Base-by-base conservation (phyloP, 2,113 vertebrate genomes). In the Carlito syrichta region DNA sequence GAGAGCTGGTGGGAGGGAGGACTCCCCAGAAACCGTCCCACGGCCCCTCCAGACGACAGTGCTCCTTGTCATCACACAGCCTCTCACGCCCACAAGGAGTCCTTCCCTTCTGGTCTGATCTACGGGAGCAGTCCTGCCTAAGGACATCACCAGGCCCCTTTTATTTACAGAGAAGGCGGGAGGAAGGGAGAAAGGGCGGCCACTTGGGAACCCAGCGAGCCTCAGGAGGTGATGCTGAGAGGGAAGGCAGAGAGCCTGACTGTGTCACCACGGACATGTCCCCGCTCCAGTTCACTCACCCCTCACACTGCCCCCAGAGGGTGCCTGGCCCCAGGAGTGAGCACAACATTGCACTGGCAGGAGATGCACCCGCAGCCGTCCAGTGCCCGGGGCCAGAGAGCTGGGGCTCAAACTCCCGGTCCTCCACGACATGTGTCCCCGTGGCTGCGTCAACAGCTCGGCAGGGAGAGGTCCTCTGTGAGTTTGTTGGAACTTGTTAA, bases 101-200 rank as follows among this genome's bases (percentile, higher is more conserved):
- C 35, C 96, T 96, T 95, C 96, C 96, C 98, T 97, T 96, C 97
- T 84, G 97, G 93, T 95, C 94, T 95, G 77, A 96, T 97, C 97
- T 98, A 97, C 87, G 91, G 97, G 97, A 97, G n/a, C 98, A 98
- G 95, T 95, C 81, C 92, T 96, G 96, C 23, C 4, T 3, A 9
- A 40, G 35, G 40, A 40, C 0, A 0, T 52, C 74, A 11, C 32
- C 14, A 1, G 17, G 8, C 43, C 58, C 43, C 27, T 14, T 5
- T n/a, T 43, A 11, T 0, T 27, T 54, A 27, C 9, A 30, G 38
- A n/a, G 56, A 60, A 38, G 1, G 45, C 0, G 8, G 16, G 16
- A 19, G 10, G 5, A n/a, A n/a, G n/a, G n/a, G 48, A 14, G 8
- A 25, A 62, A 50, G 32, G 3, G 8, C 45, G 30, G 35, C 60